Conservation (phyloP, 2,113 vertebrate species). For the Cinclus mexicanus region DNA sequence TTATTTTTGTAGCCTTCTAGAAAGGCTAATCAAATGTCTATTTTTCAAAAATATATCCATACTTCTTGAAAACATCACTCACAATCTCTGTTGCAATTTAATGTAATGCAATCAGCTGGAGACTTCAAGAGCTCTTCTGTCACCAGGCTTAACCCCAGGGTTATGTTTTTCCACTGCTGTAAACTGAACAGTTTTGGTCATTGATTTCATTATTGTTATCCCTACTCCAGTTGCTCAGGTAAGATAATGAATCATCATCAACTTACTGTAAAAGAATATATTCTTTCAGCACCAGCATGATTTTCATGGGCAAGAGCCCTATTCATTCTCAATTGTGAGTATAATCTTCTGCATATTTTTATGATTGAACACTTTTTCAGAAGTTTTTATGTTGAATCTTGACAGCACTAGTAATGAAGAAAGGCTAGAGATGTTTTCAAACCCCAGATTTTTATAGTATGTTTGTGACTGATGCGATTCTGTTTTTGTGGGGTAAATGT, state of each 20-base stretch:
- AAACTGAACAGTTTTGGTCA: conserved; percentile 1
- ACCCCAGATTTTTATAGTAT: not conserved
- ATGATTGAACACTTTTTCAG: not conserved
- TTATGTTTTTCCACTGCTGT: not conserved
- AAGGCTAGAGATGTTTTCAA: not conserved
- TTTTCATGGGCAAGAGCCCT: not conserved
- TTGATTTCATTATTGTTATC: conserved; percentile 6
- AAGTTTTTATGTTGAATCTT: not conserved
- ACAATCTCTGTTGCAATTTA: not conserved
- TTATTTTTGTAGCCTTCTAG: not conserved
- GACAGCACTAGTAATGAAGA: not conserved
- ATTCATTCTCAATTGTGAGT: not conserved
- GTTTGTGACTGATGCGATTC: not conserved
- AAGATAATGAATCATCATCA: conserved; percentile 19
- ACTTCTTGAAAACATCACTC: not conserved
- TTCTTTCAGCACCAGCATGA: not conserved
- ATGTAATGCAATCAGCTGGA: not conserved
- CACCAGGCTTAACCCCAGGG: not conserved
- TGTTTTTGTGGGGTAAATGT: not conserved
- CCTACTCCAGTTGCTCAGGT: not conserved
- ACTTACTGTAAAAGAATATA: not conserved
- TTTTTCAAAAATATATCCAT: not conserved
- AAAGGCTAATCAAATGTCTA: not conserved
- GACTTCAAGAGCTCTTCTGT: not conserved
- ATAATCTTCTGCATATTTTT: not conserved